Evolutionary conservation across 2,888 invertebrate species (phyloP), one percentile per base, ranked within the genome.

Genomic region (Osedax frankpressi): DNA sequence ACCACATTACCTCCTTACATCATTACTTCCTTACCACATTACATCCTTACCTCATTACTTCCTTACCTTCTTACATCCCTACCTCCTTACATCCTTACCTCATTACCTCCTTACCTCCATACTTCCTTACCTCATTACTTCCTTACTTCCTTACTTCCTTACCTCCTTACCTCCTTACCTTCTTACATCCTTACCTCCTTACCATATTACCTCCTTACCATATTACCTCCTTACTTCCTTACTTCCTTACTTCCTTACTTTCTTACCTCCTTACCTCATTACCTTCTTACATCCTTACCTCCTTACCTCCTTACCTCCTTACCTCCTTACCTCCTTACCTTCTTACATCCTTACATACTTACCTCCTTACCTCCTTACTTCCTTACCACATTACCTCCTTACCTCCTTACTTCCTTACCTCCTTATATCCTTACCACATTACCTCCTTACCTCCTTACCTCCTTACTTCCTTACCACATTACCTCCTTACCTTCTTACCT

Each of bases 231-330:
- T 19, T 44, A 44, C 44, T 19, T 44, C 44, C 44, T 19, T 44
- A 44, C 44, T 19, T 44, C 44, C 6, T 19, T 44, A 11, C 19
- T 19, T 70, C 28, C 70, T 29, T 70, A 26, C 70, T 29, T 70
- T 70, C 70, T 29, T 70, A 26, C 70, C 70, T 70, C 28, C 70
- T 28, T 70, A 26, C 70, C 70, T 70, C 28, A 24, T 29, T 70
- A 30, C 27, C 30, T 70, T 70, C 70, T 29, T 70, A 30, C 11
- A 14, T 70, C 28, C 70, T 29, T 70, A 26, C 70, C 6, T 70
- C 28, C 70, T 28, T 65, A 24, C 65, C 65, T 65, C 26, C 3
- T 24, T 65, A 14, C n/a, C 65, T 65, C 24, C 65, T 24, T 65
- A 14, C 3, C 65, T 65, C 24, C 65, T 24, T 65, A 24, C 65